Base-by-base conservation (phyloP, 2,113 vertebrate species). In the Thinocorus orbignyianus region DNA sequence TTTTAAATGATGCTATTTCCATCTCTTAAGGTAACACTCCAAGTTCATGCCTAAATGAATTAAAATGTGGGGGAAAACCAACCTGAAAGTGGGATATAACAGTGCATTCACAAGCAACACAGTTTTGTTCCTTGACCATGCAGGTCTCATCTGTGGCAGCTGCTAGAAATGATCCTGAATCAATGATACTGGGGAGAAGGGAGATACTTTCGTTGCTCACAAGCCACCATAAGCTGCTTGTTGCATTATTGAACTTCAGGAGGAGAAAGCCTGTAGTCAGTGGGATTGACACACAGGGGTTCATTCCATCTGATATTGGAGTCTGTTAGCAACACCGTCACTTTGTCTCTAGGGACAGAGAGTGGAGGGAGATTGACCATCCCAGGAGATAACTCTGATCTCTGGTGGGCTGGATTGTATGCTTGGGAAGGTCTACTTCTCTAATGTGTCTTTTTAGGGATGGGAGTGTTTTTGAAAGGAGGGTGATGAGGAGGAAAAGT, bases 11-110 rank as follows among this genome's bases (percentile, higher is more conserved):
- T 85, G 28, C 2, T 61, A 11, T 91, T 95, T 90, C 81, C 41
- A 28, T 79, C 46, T 92, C 81, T 74, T 95, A 62, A 81, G 64
- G 76, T 81, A 72, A 78, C 51, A 83, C 42, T 78, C 94, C 58
- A 82, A 90, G 80, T 90, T 96, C 60, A 35, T 37, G 37, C 64
- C 68, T 81, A 83, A 83, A 52, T 11, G 18, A 88, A 62, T 69
- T 83, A 66, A 87, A 79, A 83, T 28, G 6, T 68, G 17, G 17
- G 35, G 14, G 18, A 13, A 79, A 87, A 52, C 2, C 1, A 4
- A 51, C 30, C 69, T 74, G 33, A 39, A 93, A 86, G 4, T 78
- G 30, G 19, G 39, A 52, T 64, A 16, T 22, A 68, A 28, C 13
- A 70, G 31, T 8, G 0, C 6, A 8, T 65, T 82, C 48, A 30